Evolutionary conservation across 1,140 invertebrate genomes (phyloP).

Genomic region (Drosophila miranda): DNA sequence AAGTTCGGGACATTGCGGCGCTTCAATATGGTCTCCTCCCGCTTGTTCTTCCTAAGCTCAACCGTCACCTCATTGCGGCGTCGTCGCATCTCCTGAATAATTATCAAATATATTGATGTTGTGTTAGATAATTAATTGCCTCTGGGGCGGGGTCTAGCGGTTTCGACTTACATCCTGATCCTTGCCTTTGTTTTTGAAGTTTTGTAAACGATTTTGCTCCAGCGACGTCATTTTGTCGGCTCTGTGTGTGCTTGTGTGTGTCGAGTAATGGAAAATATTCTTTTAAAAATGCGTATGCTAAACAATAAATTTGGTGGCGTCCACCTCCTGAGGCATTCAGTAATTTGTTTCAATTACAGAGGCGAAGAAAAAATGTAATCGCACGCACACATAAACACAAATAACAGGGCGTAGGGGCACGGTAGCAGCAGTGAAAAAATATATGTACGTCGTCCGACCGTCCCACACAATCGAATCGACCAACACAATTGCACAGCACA

Average conservation of each 20-base stretch:
- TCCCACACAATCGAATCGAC: constrained; percentile 18
- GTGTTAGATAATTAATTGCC: background rate
- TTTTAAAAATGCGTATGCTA: constrained; percentile 26
- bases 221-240: constrained; percentile 67
- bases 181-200: constrained; percentile 98
- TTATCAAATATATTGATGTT: background rate
- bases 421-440: constrained; percentile 44
- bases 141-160: background rate
- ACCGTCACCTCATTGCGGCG: constrained; percentile 97
- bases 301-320: constrained; percentile 38
- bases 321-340: constrained; percentile 32
- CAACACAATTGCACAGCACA: constrained; percentile 62
- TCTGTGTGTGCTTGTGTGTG: constrained; percentile 27
- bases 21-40: constrained; percentile 97
- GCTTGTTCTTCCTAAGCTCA: constrained; percentile 97
- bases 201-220: constrained; percentile 88
- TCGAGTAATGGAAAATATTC: constrained; percentile 6
- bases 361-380: constrained; percentile 46
- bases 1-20: constrained; percentile 94
- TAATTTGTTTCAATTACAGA: constrained; percentile 58
- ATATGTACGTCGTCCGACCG: constrained; percentile 20
- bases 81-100: constrained; percentile 94
- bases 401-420: constrained; percentile 13
- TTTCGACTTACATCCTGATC: constrained; percentile 95
- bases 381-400: constrained; percentile 36